These are phyloP conservation scores for Acronicta psi DNA, from an alignment of 2,888 invertebrate species.

Conservation along the genomic window DNA sequence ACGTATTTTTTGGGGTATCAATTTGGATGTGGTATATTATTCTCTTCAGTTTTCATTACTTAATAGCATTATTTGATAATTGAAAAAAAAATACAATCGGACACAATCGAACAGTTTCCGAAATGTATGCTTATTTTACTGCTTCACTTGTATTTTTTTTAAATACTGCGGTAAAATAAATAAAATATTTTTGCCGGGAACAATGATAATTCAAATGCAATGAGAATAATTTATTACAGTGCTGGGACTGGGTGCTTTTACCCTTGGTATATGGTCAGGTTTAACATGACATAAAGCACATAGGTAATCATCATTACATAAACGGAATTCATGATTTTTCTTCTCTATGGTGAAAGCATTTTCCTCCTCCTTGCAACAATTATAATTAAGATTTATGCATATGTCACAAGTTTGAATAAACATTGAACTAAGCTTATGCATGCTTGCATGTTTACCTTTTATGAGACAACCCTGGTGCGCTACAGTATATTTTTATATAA, in stretches of 20 bases:
- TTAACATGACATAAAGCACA: slow-evolving; percentile 4
- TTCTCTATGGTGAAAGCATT: slow-evolving; percentile 8
- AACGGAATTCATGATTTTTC: neutral
- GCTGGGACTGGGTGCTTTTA: slow-evolving; percentile 35
- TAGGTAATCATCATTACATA: neutral
- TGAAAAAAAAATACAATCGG: too few species aligned
- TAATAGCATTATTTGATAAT: neutral
- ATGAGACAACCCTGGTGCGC: neutral
- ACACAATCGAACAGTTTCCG: too few species aligned
- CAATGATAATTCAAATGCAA: neutral
- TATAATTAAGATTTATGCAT: neutral
- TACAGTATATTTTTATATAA: neutral
- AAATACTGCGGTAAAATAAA: too few species aligned
- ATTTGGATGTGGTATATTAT: slow-evolving; percentile 55
- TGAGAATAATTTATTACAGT: slow-evolving; percentile 48
- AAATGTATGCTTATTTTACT: too few species aligned
- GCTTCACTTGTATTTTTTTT: too few species aligned
- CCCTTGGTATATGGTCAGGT: slow-evolving; percentile 7
- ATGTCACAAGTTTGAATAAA: neutral
- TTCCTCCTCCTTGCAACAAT: too few species aligned
- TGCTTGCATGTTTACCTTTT: slow-evolving; percentile 9
- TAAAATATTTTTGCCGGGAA: too few species aligned
- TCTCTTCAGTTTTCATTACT: slow-evolving; percentile 19
- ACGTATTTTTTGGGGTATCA: slow-evolving; percentile 14
- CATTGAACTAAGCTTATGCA: neutral